phyloP scores from a whole-genome alignment of 2,113 vertebrate species.

The Tamias sibiricus region DNA sequence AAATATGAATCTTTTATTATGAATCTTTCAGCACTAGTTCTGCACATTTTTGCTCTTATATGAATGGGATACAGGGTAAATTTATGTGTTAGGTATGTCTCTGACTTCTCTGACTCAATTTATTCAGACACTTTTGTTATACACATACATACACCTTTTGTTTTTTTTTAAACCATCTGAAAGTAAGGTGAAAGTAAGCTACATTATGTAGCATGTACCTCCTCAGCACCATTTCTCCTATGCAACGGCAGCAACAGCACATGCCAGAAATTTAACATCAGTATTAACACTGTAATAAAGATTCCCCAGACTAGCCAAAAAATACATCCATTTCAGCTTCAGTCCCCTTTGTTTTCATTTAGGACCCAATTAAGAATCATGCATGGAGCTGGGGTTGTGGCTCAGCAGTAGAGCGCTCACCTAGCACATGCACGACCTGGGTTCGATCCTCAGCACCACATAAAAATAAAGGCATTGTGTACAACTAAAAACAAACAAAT shows the following conservation, averaged over 20 bases:
- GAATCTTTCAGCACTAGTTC: background rate
- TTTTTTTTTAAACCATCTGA: background rate
- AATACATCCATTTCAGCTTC: background rate
- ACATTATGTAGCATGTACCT: background rate
- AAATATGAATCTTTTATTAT: background rate
- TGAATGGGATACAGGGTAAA: background rate
- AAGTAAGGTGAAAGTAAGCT: background rate
- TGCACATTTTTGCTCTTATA: background rate
- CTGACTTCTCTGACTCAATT: conserved; percentile 6
- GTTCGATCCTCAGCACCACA: too few species aligned
- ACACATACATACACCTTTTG: background rate
- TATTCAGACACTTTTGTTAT: background rate
- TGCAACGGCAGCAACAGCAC: background rate
- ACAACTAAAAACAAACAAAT: too few species aligned
- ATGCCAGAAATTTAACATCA: background rate
- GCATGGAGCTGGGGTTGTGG: too few species aligned
- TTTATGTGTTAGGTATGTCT: background rate
- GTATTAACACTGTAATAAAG: background rate
- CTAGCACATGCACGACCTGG: too few species aligned
- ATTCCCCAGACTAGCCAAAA: background rate
- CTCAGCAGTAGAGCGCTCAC: too few species aligned
- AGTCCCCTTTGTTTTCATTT: background rate
- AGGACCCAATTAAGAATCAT: background rate
- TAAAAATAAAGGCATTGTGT: too few species aligned
- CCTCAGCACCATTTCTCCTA: background rate